Evolutionary conservation across 2,888 invertebrate species (phyloP).

Genomic region (Andrena flavipes): DNA sequence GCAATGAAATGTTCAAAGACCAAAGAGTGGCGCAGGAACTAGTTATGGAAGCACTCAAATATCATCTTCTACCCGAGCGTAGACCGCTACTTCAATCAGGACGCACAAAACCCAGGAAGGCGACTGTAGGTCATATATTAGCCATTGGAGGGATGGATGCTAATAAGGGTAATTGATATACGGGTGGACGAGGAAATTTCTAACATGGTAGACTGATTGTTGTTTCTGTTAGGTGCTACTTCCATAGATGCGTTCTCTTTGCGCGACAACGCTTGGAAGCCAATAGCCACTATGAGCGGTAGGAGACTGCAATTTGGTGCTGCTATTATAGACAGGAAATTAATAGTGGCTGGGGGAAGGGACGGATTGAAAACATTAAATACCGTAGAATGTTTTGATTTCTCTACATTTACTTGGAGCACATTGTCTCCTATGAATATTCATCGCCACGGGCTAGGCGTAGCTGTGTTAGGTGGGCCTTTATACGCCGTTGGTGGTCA

Average conservation of each 20-base stretch:
- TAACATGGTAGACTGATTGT: conserved; percentile 12
- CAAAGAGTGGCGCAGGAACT: conserved; percentile 92
- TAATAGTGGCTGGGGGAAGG: conserved; percentile 95
- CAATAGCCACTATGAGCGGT: conserved; percentile 91
- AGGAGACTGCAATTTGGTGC: conserved; percentile 96
- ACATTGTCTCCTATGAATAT: conserved; percentile 95
- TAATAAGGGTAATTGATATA: conserved; percentile 88
- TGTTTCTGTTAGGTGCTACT: conserved; percentile 89
- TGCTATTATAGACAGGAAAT: conserved; percentile 92
- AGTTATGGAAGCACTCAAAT: conserved; percentile 97
- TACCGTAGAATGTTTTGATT: conserved; percentile 95
- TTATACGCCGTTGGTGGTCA: conserved; percentile 98
- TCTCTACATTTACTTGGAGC: conserved; percentile 92
- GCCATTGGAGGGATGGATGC: conserved; percentile 97
- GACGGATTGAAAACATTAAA: conserved; percentile 98
- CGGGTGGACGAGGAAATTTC: neutral
- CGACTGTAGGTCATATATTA: conserved; percentile 94
- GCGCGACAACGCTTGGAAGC: conserved; percentile 92
- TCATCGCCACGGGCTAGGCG: conserved; percentile 92
- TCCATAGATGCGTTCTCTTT: conserved; percentile 96
- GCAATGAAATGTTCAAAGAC: conserved; percentile 87
- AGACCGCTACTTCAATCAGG: conserved; percentile 91
- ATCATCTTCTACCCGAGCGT: conserved; percentile 95
- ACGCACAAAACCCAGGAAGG: conserved; percentile 95
- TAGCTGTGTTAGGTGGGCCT: conserved; percentile 92